Evolutionary conservation across 2,113 vertebrate genomes (phyloP).

Genomic region (Clarias magur): DNA sequence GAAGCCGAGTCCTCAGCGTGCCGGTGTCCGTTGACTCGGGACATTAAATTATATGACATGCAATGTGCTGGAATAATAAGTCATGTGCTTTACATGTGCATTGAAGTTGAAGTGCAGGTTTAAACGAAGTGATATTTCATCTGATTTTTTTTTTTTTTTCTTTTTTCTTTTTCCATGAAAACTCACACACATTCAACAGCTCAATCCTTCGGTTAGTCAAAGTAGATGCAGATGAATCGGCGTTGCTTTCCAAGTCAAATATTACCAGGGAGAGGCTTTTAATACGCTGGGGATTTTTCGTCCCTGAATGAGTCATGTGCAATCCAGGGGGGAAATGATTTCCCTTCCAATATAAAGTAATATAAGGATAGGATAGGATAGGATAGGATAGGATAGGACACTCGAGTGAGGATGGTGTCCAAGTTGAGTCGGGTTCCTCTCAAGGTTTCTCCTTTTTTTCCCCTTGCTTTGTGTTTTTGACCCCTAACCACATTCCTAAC

Average conservation of each 20-base stretch:
- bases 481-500: too few species aligned
- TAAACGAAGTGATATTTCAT: not conserved
- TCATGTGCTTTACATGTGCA: not conserved
- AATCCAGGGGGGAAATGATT: not conserved
- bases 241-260: conserved; percentile 51
- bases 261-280: conserved; percentile 18
- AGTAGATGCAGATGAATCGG: conserved; percentile 53
- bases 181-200: not conserved
- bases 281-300: not conserved
- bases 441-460: too few species aligned
- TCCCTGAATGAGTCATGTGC: conserved; percentile 6
- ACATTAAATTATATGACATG: not conserved
- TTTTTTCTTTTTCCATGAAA: not conserved
- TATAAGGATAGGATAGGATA: too few species aligned
- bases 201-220: conserved; percentile 46
- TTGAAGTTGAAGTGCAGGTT: not conserved
- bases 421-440: too few species aligned
- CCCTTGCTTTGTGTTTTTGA: too few species aligned
- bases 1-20: not conserved
- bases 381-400: too few species aligned
- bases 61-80: not conserved
- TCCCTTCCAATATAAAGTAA: too few species aligned
- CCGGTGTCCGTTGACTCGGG: not conserved
- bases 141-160: not conserved
- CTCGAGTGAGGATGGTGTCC: too few species aligned